Evolutionary conservation across 1,140 invertebrate species (phyloP).

Genomic region (Adoxophyes honmai): DNA sequence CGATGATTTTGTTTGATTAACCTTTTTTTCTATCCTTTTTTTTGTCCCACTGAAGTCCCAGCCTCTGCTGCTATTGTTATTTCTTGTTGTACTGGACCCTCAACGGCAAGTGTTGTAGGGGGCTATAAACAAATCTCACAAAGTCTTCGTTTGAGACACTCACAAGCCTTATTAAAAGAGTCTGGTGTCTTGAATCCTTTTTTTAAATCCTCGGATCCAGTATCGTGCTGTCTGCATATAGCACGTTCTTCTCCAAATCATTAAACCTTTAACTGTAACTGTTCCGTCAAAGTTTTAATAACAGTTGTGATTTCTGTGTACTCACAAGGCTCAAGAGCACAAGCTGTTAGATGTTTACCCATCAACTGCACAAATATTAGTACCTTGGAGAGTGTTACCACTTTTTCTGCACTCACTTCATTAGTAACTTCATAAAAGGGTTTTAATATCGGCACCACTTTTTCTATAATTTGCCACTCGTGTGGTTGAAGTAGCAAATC

Average conservation of each 20-base stretch:
- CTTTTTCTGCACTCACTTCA: conserved; percentile 7
- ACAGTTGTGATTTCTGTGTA: neutral
- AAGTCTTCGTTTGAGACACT: neutral
- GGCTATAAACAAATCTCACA: neutral
- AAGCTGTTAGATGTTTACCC: neutral
- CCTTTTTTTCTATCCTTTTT: too few relatives aligned
- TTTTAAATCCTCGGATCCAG: conserved; percentile 5
- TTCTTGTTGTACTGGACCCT: too few relatives aligned
- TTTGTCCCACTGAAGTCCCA: too few relatives aligned
- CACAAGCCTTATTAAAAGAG: neutral
- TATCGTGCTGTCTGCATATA: neutral
- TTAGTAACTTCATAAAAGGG: conserved; percentile 3
- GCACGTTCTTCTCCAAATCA: neutral
- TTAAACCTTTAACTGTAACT: neutral
- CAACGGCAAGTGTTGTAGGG: too few relatives aligned
- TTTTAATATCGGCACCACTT: neutral
- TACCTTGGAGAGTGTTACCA: conserved; percentile 3
- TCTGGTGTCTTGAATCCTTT: conserved; percentile 1
- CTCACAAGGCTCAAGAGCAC: neutral
- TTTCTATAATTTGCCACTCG: neutral
- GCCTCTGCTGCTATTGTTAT: too few relatives aligned
- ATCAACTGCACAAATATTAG: neutral
- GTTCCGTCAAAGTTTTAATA: neutral
- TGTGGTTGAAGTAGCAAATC: neutral
- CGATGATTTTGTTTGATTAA: too few relatives aligned